Percentiles rank a stretch among this genome's conserved stretches.
Conservation (phyloP, 1,140 invertebrate genomes). For the Eciton burchellii region DNA sequence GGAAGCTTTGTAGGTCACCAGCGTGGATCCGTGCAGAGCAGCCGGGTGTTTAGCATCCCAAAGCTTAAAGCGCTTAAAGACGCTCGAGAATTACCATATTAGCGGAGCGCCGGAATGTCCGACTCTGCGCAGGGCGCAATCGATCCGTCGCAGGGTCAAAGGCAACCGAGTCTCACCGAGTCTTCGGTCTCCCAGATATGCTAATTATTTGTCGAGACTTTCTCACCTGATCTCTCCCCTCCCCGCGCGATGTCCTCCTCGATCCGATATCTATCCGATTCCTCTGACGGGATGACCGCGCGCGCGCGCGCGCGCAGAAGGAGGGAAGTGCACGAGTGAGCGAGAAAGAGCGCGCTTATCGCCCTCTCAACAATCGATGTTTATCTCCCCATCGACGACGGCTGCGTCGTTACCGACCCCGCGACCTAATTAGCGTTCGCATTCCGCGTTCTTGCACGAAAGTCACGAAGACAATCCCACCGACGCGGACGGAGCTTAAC, state of each 20-base stretch:
- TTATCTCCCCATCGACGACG: conserved; percentile 22
- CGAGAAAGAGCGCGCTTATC: not conserved
- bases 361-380: conserved; percentile 50
- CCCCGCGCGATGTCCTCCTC: not conserved
- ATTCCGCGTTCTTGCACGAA: conserved; percentile 63
- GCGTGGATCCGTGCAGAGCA: conserved; percentile 17
- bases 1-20: conserved; percentile 63
- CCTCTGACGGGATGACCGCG: conserved; percentile 10
- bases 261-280: conserved; percentile 40
- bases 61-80: conserved; percentile 61
- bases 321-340: not conserved
- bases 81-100: conserved; percentile 66
- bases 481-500: conserved; percentile 47
- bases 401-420: conserved; percentile 45
- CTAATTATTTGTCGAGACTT: conserved; percentile 54
- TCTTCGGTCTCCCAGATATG: conserved; percentile 16
- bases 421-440: conserved; percentile 64
- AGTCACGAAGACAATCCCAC: conserved; percentile 47
- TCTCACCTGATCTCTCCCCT: not conserved
- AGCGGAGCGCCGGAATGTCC: not conserved
- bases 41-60: conserved; percentile 53
- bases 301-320: no score
- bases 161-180: conserved; percentile 7
- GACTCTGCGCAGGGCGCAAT: conserved; percentile 3
- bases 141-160: conserved; percentile 13